Evolutionary conservation across 2,113 vertebrate genomes (phyloP), one percentile per base, ranked within the genome.

Genomic region (Electrona antarctica): DNA sequence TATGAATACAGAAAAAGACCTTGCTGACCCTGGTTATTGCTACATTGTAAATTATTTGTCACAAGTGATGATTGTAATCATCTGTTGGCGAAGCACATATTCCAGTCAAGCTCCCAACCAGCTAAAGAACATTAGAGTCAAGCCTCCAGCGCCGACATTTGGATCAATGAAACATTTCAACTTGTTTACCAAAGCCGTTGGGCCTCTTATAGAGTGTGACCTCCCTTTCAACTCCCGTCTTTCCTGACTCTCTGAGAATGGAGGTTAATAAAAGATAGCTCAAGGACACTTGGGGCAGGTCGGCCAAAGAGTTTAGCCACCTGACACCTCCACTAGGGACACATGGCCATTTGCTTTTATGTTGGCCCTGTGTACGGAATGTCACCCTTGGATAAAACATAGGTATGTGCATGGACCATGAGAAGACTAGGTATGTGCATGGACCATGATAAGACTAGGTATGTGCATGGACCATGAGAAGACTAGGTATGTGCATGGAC

Each of bases 261-360:
- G 29, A 66, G 64, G 50, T 55, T 66, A 55, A 28, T 45, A 45
- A 8, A 62, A 47, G 61, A 46, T 64, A 66, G 64, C 64, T 55
- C 21, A 12, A 55, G 51, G 64, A 52, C 64, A 66, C 50, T 33
- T 41, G 14, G n/a, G 15, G 49, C 41, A 62, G 60, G 33, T 64
- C 50, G 41, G 28, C 50, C 64, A 66, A 12, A 66, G 29, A 54
- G 51, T n/a, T 15, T 29, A 54, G 51, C 64, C 49, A 10, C 54
- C 50, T 41, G 29, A 66, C 15, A 52, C 64, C 29, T 29, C 6
- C 28, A 41, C 50, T 28, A 45, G 64, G 14, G 64, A 54, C 64
- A 12, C 7, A 12, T 54, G 49, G 47, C 45, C 50, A 5, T 7
- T 59, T 14, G 57, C 47, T 64, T 47, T 49, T 28, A 15, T 41